Evolutionary conservation across 2,797 vertebrate species (phyloP).

Genomic region (Dermochelys coriacea): DNA sequence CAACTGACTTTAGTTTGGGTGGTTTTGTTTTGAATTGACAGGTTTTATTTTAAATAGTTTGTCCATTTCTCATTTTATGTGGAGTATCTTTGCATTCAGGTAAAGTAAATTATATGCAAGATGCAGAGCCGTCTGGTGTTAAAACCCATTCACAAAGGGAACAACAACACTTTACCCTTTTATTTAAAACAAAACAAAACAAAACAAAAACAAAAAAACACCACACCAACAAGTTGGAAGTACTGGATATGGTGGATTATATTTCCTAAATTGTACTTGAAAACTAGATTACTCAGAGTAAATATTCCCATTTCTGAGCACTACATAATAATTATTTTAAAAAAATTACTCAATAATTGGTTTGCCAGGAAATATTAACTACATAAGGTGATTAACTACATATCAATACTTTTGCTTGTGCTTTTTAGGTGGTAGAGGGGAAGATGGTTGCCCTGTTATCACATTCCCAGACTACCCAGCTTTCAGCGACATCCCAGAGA

Average conservation of each 20-base stretch:
- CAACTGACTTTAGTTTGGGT: background rate
- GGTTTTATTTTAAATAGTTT: background rate
- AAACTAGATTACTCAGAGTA: background rate
- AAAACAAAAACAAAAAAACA: background rate
- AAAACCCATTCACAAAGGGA: background rate
- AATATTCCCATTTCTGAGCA: background rate
- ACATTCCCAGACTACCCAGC: constrained; percentile 96
- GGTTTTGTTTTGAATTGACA: background rate
- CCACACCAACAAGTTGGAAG: background rate
- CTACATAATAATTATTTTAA: fast-evolving
- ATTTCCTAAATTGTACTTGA: background rate
- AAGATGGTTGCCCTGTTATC: constrained; percentile 94
- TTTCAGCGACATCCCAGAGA: constrained; percentile 93
- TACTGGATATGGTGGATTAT: background rate
- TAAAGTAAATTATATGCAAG: background rate
- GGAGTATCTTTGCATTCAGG: background rate
- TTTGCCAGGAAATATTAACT: background rate
- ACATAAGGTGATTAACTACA: background rate
- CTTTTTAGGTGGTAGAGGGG: constrained; percentile 91
- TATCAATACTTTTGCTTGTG: background rate
- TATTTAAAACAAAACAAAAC: too few relatives aligned
- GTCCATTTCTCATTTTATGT: background rate
- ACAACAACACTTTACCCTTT: background rate
- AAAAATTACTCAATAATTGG: background rate
- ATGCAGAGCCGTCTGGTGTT: background rate